Conservation (phyloP, 2,888 invertebrate species). For the Standfussiana lucernea region DNA sequence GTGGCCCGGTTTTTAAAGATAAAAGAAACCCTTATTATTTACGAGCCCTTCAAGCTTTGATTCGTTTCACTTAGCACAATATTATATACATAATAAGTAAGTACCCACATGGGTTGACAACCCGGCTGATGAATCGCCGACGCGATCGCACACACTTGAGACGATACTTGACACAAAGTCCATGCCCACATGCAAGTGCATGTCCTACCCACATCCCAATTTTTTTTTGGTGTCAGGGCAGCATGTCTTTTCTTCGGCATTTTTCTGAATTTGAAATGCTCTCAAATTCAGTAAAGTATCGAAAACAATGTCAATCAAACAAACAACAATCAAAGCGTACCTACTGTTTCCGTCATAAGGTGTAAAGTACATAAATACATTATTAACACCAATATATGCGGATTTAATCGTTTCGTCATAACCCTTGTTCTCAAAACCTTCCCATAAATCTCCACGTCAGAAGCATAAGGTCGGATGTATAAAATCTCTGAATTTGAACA, state of each 20-base stretch:
- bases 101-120: not conserved
- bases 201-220: not conserved
- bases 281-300: not conserved
- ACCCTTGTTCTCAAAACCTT: not conserved
- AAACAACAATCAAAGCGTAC: not conserved
- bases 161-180: not conserved
- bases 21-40: not conserved
- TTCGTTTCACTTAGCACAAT: not conserved
- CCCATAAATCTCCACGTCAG: too few relatives aligned
- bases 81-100: not conserved
- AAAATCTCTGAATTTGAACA: too few relatives aligned
- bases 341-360: too few relatives aligned
- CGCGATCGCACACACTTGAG: not conserved
- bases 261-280: not conserved
- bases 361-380: not conserved
- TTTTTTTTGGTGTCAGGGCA: not conserved
- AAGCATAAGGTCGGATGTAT: too few relatives aligned
- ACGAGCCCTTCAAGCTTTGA: not conserved
- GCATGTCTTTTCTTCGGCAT: not conserved
- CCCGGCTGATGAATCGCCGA: not conserved
- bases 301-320: not conserved
- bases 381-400: not conserved
- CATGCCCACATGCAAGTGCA: too few relatives aligned
- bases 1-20: not conserved
- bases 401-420: not conserved